Evolutionary conservation across 2,888 invertebrate species (phyloP).

Genomic region (Belgica antarctica): DNA sequence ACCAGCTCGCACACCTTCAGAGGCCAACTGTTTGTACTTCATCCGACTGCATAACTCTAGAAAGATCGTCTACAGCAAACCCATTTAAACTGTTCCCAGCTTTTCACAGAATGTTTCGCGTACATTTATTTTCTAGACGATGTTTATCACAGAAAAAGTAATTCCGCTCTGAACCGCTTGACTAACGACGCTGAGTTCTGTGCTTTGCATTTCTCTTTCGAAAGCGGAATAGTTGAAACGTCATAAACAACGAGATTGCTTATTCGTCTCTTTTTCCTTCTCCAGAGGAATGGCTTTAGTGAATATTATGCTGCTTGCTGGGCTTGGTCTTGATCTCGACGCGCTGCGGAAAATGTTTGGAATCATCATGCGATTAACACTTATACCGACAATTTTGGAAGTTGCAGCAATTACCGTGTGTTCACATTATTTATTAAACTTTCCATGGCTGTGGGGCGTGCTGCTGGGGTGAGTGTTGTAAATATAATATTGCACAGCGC

Average conservation of each 20-base stretch:
- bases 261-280: no score
- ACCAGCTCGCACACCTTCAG: no score
- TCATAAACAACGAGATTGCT: not conserved
- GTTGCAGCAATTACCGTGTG: slow-evolving; percentile 57
- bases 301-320: slow-evolving; percentile 65
- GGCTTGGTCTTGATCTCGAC: slow-evolving; percentile 62
- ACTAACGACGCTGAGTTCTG: not conserved
- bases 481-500: slow-evolving; percentile 12
- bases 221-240: not conserved
- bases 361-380: slow-evolving; percentile 59
- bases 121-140: no score
- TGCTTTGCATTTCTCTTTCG: not conserved
- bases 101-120: no score
- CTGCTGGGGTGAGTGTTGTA: slow-evolving; percentile 56
- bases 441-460: slow-evolving; percentile 64
- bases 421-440: slow-evolving; percentile 58
- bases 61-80: no score
- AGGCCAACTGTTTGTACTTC: no score
- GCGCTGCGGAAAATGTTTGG: slow-evolving; percentile 60
- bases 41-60: no score
- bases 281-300: slow-evolving; percentile 63
- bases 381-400: slow-evolving; percentile 62
- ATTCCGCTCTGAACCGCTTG: no score
- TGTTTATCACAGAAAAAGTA: no score
- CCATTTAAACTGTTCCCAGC: no score